phyloP scores from a whole-genome alignment of 2,797 vertebrate genomes.

The Coregonus ussuriensis region DNA sequence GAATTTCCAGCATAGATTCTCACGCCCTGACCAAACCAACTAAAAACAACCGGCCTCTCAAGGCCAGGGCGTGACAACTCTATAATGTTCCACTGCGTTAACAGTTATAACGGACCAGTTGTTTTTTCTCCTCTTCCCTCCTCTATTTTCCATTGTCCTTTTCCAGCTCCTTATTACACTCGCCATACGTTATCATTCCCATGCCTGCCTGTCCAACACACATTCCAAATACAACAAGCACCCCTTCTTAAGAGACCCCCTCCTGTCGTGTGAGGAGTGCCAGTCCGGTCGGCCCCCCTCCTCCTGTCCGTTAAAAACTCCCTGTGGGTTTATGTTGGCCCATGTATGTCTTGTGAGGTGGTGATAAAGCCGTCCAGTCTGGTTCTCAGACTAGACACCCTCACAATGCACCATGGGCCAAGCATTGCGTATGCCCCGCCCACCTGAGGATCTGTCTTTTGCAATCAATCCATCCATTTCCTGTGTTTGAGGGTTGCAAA shows the following conservation, averaged over 20 bases:
- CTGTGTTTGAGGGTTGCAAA: too few relatives aligned
- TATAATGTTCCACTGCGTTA: conserved; percentile 39
- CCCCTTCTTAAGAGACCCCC: neutral
- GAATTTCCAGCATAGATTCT: too few relatives aligned
- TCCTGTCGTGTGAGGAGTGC: neutral
- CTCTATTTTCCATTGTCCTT: conserved; percentile 49
- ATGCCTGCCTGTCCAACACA: conserved; percentile 20
- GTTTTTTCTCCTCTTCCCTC: conserved; percentile 30
- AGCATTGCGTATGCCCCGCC: too few relatives aligned
- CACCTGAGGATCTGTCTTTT: too few relatives aligned
- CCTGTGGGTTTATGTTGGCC: conserved; percentile 6
- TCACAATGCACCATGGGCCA: neutral
- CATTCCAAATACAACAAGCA: conserved; percentile 2
- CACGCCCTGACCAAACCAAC: too few relatives aligned
- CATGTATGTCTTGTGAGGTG: conserved; percentile 19
- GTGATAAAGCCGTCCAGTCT: conserved; percentile 26
- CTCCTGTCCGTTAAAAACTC: neutral
- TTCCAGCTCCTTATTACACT: conserved; percentile 35
- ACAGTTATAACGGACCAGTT: conserved; percentile 27
- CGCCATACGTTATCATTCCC: conserved; percentile 46
- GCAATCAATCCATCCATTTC: too few relatives aligned
- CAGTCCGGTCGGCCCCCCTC: conserved; percentile 11
- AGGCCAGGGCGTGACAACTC: too few relatives aligned
- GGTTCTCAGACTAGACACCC: conserved; percentile 29
- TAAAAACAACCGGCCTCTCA: too few relatives aligned